These are phyloP conservation scores for Prosapia bicincta DNA, from an alignment of 2,888 invertebrate genomes.

Conservation along the genomic window DNA sequence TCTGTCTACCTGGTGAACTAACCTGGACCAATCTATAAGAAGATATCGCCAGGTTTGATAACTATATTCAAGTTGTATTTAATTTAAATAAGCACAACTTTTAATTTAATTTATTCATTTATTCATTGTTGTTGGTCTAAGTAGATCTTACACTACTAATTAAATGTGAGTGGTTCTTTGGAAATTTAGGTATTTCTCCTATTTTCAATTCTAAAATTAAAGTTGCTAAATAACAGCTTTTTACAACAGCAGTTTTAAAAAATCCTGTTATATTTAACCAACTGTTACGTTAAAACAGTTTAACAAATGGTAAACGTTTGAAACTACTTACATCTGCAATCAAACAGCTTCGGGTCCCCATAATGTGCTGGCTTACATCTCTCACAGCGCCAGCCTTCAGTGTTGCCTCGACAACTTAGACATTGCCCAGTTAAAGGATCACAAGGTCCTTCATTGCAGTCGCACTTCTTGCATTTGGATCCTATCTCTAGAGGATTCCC, in stretches of 20 bases:
- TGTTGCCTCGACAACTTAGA: constrained; percentile 74
- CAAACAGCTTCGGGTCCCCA: constrained; percentile 62
- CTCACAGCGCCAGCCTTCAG: constrained; percentile 61
- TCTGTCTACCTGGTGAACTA: no score
- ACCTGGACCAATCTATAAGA: no score
- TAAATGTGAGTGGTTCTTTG: no score
- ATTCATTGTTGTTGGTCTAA: no score
- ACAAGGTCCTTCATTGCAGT: constrained; percentile 84
- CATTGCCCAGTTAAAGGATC: constrained; percentile 82
- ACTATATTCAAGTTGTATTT: neutral
- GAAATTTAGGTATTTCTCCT: no score
- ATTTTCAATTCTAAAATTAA: no score
- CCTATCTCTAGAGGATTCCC: constrained; percentile 74
- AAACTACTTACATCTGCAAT: constrained; percentile 55
- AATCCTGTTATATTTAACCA: neutral
- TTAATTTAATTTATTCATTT: no score
- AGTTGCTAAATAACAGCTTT: no score
- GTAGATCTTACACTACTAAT: no score
- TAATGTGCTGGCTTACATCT: constrained; percentile 61
- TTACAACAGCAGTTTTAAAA: neutral
- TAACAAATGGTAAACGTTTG: neutral
- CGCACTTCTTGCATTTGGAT: constrained; percentile 72
- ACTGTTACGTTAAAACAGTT: no score
- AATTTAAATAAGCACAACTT: neutral
- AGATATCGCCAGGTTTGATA: no score